These are phyloP conservation scores for Cyprinodon variegatus DNA, from an alignment of 2,113 vertebrate species.

Conservation along the genomic window DNA sequence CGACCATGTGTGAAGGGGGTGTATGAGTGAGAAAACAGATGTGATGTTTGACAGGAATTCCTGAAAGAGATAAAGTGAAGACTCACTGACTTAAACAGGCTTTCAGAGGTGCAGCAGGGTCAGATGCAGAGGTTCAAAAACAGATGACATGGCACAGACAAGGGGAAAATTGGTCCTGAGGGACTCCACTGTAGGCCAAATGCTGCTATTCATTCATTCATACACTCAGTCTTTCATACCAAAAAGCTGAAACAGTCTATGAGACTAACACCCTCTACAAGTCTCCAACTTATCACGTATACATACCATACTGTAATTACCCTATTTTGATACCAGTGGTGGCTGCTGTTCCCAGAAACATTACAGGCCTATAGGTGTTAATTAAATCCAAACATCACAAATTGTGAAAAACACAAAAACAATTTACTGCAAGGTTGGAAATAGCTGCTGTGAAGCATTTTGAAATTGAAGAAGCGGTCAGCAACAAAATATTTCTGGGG, in stretches of 20 bases:
- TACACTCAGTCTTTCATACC: constrained; percentile 7
- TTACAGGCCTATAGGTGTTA: too few species aligned
- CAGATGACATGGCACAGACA: constrained; percentile 19
- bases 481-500: too few species aligned
- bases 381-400: too few species aligned
- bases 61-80: constrained; percentile 26
- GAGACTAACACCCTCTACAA: not conserved
- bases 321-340: too few species aligned
- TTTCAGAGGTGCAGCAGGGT: constrained; percentile 36
- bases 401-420: too few species aligned
- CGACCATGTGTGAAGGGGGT: not conserved
- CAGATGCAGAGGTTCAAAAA: constrained; percentile 25
- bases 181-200: constrained; percentile 14
- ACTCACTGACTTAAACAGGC: not conserved
- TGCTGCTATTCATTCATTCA: not conserved
- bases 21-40: constrained; percentile 21
- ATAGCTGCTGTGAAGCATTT: too few species aligned
- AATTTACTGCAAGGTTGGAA: too few species aligned
- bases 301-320: too few species aligned
- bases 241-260: not conserved
- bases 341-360: too few species aligned
- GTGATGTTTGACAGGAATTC: constrained; percentile 27
- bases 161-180: constrained; percentile 33
- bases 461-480: too few species aligned
- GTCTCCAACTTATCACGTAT: not conserved